phyloP scores from a whole-genome alignment of 2,113 vertebrate species.

The Leucopsar rothschildi region DNA sequence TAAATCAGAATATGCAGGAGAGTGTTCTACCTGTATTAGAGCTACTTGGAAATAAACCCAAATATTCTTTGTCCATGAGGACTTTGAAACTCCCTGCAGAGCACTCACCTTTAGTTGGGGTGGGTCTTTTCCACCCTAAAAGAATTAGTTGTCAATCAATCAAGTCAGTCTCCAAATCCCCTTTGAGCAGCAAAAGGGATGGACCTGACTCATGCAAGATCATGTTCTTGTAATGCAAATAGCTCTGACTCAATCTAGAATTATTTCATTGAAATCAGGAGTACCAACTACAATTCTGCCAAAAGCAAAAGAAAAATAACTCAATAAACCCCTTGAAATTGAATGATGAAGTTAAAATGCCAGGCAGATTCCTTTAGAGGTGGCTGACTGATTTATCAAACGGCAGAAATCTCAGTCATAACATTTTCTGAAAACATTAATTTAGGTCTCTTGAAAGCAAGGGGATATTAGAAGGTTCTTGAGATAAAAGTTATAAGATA shows the following conservation, averaged over 20 bases:
- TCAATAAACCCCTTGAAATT: not conserved
- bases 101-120: not conserved
- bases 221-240: not conserved
- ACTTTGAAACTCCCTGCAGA: not conserved
- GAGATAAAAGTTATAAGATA: not conserved
- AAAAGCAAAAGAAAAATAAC: not conserved
- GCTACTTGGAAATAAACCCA: not conserved
- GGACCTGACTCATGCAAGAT: not conserved
- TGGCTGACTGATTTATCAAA: not conserved
- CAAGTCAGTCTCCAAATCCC: not conserved
- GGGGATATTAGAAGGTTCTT: slow-evolving; percentile 14
- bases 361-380: not conserved
- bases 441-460: slow-evolving; percentile 30
- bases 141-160: not conserved
- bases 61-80: not conserved
- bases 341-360: not conserved
- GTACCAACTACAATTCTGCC: not conserved
- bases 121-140: not conserved
- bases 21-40: not conserved
- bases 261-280: not conserved
- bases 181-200: not conserved
- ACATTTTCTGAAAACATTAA: slow-evolving; percentile 3
- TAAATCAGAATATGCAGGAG: not conserved
- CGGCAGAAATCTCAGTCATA: not conserved
- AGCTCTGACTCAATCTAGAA: not conserved